Evolutionary conservation across 2,888 invertebrate species (phyloP), one percentile per base, ranked within the genome.

Genomic region (Eupithecia pulchellata): DNA sequence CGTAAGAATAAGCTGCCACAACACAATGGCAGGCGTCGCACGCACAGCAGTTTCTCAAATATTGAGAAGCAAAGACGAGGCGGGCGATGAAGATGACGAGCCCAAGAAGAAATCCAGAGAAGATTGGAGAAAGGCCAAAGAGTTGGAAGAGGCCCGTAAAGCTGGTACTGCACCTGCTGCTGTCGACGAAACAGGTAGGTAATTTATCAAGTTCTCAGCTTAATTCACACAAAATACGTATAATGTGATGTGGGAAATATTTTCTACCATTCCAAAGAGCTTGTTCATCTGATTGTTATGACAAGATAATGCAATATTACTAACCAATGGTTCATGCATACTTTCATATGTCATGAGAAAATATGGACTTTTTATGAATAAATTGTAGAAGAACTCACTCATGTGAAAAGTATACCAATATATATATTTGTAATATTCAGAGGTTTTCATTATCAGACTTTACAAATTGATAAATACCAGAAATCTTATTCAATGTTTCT

Each of bases 71-170:
- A 96, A 96, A 84, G 95, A 94, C 68, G 95, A 95, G 71, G 84
- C 93, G 74, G 95, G 95, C 60, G 94, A 93, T 9, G 95, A 95
- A 65, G 96, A 96, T 80, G 97, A 96, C 80, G 97, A 97, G 82
- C 97, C 97, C 0, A 97, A 97, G 86, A 97, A 97, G 86, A 97
- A 97, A 87, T 97, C 97, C 2, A 95, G 99, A 55, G 99, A 99
- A 88, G 99, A 99, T 88, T 99, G 99, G 98, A 95, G 98, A 52
- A 99, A 99, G 88, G 98, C 98, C 25, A 99, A 99, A 88, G 99
- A 99, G 89, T 93, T 99, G 68, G 99, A 99, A 91, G 99, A 99
- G 90, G 99, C 99, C 13, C 95, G 99, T 83, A 99, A 99, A 94
- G 98, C 98, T 77, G 99, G 98, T 85, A 98, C 98, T 82, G 98